Evolutionary conservation across 1,140 invertebrate genomes (phyloP), one percentile per base, ranked within the genome.

Genomic region (Drosophila truncata): DNA sequence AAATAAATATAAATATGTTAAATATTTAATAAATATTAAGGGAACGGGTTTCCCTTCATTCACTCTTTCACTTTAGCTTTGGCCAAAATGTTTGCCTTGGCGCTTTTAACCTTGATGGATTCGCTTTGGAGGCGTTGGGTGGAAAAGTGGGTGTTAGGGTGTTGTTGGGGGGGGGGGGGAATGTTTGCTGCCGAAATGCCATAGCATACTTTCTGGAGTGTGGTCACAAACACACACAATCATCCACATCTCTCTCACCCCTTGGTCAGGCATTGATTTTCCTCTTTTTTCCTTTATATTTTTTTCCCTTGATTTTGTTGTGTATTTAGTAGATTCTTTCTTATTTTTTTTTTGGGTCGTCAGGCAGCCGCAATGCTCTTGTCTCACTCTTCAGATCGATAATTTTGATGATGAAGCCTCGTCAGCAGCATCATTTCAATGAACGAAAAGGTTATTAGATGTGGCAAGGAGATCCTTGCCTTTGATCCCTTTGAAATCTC

Each of bases 21-120:
- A 41, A 57, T 27, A 31, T 49, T 23, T 29, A 10, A n/a, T 11
- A 23, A 31, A 8, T 4, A 60, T 49, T n/a, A 0, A 14, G 29
- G 23, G 8, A 35, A 18, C 13, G 59, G 46, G 11, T 25, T 35
- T 2, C 16, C 23, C 0, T 6, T 8, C 18, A 29, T 25, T 14
- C 62, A 10, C 20, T 55, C 11, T 42, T 29, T 35, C 37, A 8
- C 31, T 14, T 61, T 42, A 62, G 60, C 50, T n/a, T n/a, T n/a
- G 62, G 82, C 82, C 65, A 87, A 86, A 82, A 82, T 87, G 75
- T 82, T 86, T 82, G 79, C 79, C 62, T 72, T 86, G 83, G 55
- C 75, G 83, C 65, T 72, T 86, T 82, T 82, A 86, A 79, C 82
- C 82, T 86, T 86, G 79, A 79, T 79, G 75, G 70, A 82, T 82